Conservation (phyloP, 2,888 invertebrate species). For the Sympetrum striolatum region DNA sequence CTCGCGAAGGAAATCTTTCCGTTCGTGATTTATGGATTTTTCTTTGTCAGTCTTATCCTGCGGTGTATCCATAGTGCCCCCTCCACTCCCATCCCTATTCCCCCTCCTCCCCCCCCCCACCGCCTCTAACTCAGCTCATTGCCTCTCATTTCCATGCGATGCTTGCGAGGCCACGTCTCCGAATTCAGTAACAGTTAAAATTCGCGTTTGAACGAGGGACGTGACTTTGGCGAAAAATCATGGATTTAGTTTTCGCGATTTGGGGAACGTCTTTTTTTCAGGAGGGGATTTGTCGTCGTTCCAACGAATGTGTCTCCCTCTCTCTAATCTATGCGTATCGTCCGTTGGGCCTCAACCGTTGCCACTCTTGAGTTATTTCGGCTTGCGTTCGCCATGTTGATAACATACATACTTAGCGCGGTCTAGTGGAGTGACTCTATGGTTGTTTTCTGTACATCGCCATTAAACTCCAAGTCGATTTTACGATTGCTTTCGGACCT, state of each 20-base stretch:
- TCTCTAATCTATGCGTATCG: too few relatives aligned
- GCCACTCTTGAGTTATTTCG: too few relatives aligned
- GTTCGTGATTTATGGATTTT: background rate
- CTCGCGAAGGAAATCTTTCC: background rate
- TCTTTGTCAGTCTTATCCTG: background rate
- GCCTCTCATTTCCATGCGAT: background rate
- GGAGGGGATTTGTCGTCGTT: background rate
- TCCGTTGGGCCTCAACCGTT: too few relatives aligned
- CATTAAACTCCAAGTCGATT: too few relatives aligned
- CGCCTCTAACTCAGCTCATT: background rate
- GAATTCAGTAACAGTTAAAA: background rate
- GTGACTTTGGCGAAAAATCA: background rate
- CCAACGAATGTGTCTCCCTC: background rate
- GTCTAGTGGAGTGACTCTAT: too few relatives aligned
- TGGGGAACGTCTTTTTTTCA: background rate
- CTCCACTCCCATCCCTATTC: background rate
- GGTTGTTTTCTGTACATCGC: too few relatives aligned
- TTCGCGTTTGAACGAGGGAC: background rate
- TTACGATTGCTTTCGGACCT: too few relatives aligned
- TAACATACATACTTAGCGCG: too few relatives aligned
- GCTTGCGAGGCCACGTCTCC: background rate
- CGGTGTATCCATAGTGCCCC: background rate
- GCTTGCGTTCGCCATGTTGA: too few relatives aligned
- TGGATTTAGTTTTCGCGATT: background rate
- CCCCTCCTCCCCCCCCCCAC: background rate